Base-by-base conservation (phyloP, 2,888 invertebrate species). In the Rhodophaea formosa region DNA sequence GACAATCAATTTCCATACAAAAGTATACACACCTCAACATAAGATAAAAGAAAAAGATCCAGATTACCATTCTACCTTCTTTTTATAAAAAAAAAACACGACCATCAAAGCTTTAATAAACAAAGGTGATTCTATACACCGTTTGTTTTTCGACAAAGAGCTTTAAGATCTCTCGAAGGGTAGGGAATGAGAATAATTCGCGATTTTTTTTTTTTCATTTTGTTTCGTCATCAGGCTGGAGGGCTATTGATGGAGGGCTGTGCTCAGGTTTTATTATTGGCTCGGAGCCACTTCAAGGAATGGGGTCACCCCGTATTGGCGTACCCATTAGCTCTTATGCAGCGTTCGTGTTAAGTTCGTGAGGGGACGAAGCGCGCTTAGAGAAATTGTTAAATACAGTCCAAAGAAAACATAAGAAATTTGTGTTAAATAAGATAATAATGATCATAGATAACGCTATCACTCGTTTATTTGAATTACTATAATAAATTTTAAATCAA, bases 221-320 rank as follows among this genome's bases (percentile, higher is more conserved):
- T 82, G 80, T 85, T 86, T 83, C 84, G 77, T 85, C 83, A 84
- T 84, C 85, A 81, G 81, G 73, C 70, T 85, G 79, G 70, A 89
- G 88, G 71, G 79, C 79, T 80, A 82, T 89, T 80, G 83, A 85
- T 78, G 84, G 71, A 79, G 72, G 71, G 85, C 80, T 76, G 62
- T 51, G 51, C 79, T 82, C 80, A 78, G 84, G 82, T 83, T 88
- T 87, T 86, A 84, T 89, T 88, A 91, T 90, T 89, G 86, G 86
- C 86, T 84, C 72, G 79, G 74, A 72, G 80, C 74, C 75, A 71
- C 74, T 72, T 66, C 16, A 15, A 17, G 71, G 72, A 88, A 87
- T 81, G 83, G 86, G 88, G 88, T 87, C 86, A 84, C 74, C 75
- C 68, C 66, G 71, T 72, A 74, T 74, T 67, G 64, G 72, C 45